A percentile compares a stretch with the other conserved stretches of the same genome.
Conservation (phyloP, 2,797 vertebrate species). For the Manis crassicaudata region DNA sequence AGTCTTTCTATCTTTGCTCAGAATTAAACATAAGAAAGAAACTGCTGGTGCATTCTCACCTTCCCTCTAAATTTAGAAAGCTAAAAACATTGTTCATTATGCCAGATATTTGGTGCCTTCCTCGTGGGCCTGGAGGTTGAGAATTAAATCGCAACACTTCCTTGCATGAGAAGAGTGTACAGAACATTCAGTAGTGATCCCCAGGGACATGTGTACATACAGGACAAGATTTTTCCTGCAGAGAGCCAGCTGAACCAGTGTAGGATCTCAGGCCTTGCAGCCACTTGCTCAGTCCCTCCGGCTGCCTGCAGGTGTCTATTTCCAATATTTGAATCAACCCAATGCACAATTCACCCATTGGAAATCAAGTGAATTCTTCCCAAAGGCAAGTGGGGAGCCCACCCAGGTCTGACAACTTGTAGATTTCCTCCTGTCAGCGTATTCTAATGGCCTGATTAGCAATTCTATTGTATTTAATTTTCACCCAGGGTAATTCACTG, state of each 20-base stretch:
- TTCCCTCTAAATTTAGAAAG: slow-evolving; percentile 70
- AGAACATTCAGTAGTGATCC: slow-evolving; percentile 30
- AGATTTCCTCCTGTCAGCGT: slow-evolving; percentile 82
- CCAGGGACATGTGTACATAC: background rate
- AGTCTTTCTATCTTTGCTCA: slow-evolving; percentile 45
- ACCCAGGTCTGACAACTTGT: slow-evolving; percentile 77
- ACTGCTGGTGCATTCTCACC: background rate
- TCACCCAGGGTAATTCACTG: slow-evolving; percentile 82
- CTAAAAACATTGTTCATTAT: slow-evolving; percentile 51
- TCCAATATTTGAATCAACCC: background rate
- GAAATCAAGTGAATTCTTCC: slow-evolving; percentile 73
- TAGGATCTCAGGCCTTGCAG: background rate
- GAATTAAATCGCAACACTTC: slow-evolving; percentile 46
- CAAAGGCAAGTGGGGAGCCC: slow-evolving; percentile 78
- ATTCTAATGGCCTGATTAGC: slow-evolving; percentile 87
- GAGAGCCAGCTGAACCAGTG: background rate
- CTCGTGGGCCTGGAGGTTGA: slow-evolving; percentile 29
- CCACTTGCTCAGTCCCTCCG: background rate
- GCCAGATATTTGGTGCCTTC: slow-evolving; percentile 43
- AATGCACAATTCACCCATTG: background rate
- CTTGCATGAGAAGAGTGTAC: slow-evolving; percentile 12
- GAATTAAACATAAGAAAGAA: slow-evolving; percentile 55
- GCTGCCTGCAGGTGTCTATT: background rate
- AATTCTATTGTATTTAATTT: slow-evolving; percentile 89
- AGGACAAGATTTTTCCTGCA: slow-evolving; percentile 29